phyloP scores from a whole-genome alignment of 2,113 vertebrate species.

The Eubucco bourcierii region DNA sequence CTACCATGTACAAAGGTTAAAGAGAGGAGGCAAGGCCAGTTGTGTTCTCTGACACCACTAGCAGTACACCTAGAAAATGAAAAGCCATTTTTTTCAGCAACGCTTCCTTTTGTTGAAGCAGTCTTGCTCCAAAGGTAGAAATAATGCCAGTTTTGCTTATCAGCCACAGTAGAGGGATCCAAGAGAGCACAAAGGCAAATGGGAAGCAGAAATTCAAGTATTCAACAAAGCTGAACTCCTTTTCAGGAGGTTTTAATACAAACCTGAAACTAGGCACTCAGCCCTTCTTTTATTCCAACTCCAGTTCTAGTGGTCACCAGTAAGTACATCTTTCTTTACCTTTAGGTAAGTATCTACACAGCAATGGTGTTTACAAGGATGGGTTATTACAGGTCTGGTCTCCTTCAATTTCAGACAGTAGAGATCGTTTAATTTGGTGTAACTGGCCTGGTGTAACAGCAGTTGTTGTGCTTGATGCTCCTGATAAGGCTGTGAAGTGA shows the following conservation, averaged over 20 bases:
- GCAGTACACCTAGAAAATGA: neutral
- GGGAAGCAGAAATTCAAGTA: neutral
- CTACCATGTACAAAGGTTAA: neutral
- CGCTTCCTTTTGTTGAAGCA: neutral
- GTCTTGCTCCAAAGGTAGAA: neutral
- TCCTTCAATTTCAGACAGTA: neutral
- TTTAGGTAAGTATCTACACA: neutral
- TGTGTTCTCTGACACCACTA: neutral
- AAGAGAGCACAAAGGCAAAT: neutral
- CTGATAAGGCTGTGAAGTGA: neutral
- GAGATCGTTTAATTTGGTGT: neutral
- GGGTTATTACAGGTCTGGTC: neutral
- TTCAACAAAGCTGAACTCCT: neutral
- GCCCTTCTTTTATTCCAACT: neutral
- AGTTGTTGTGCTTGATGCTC: neutral
- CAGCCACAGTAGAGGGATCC: neutral
- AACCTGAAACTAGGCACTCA: neutral
- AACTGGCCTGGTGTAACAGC: neutral
- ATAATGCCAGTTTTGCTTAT: neutral
- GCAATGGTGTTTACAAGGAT: neutral
- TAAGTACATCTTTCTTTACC: neutral
- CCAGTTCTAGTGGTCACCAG: neutral
- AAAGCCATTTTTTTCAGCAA: neutral
- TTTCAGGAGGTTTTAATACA: neutral
- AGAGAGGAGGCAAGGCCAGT: neutral